Conservation (phyloP, 2,113 vertebrate genomes). For the Crotalus helleri region DNA sequence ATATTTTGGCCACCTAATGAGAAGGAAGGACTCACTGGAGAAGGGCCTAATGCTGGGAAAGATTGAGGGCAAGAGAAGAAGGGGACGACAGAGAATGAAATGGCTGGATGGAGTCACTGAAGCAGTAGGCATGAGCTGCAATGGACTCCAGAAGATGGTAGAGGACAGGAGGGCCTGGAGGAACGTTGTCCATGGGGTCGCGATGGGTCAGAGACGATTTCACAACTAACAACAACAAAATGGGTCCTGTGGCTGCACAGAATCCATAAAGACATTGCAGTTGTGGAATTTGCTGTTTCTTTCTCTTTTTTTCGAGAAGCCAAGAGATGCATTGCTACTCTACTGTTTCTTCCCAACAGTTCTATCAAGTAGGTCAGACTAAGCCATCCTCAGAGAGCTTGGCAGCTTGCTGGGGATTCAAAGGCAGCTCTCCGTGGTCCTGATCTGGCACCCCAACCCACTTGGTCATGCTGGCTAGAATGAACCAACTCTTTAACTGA, state of each 20-base stretch:
- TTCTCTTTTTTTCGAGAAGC: neutral
- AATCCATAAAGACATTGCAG: neutral
- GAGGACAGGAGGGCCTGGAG: no score
- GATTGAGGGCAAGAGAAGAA: no score
- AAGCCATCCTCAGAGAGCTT: neutral
- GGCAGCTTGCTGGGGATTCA: neutral
- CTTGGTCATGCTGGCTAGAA: neutral
- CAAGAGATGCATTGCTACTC: neutral
- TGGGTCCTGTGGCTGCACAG: neutral
- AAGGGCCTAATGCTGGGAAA: no score
- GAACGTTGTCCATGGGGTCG: no score
- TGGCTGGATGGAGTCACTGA: no score
- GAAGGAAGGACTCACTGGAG: no score
- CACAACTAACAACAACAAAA: no score
- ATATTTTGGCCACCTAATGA: no score
- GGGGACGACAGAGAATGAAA: rapidly evolving
- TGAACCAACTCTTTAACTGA: neutral
- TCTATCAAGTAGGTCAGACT: neutral
- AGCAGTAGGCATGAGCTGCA: no score
- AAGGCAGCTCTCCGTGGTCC: neutral
- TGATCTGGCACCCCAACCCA: neutral
- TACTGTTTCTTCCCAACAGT: neutral
- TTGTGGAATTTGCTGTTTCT: neutral
- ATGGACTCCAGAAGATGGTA: no score
- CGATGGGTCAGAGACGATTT: no score